These are phyloP conservation scores for Protomyctophum bolini DNA, from an alignment of 2,113 vertebrate species.

Conservation along the genomic window DNA sequence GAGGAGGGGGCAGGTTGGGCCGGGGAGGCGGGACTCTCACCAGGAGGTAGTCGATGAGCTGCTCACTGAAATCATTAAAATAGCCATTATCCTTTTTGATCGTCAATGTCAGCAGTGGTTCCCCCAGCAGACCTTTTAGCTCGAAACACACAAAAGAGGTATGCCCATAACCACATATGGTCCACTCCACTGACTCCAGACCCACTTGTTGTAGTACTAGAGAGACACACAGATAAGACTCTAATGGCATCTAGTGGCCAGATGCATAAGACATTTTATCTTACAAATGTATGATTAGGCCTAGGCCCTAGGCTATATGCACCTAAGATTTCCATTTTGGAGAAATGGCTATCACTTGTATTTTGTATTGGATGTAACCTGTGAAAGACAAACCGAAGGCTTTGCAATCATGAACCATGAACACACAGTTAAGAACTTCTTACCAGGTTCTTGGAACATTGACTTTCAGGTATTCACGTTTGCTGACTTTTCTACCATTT, in stretches of 20 bases:
- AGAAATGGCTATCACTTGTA: no score
- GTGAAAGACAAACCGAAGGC: neutral
- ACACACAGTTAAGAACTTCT: constrained; percentile 23
- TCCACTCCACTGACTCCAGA: no score
- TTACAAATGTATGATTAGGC: no score
- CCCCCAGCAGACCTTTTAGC: neutral
- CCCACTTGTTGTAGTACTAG: no score
- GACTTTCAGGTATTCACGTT: constrained; percentile 84
- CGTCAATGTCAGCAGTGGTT: neutral
- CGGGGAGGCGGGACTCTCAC: constrained; percentile 73
- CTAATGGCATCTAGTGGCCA: no score
- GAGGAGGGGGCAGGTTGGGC: constrained; percentile 77
- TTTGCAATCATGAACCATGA: no score
- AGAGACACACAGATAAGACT: no score
- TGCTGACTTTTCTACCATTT: constrained; percentile 77
- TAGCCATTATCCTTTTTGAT: neutral
- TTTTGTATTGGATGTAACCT: neutral
- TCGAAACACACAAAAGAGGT: neutral
- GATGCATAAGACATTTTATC: no score
- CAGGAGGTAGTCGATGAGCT: constrained; percentile 84
- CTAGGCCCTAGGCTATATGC: no score
- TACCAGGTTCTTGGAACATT: constrained; percentile 85
- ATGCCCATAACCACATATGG: no score
- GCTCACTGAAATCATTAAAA: constrained; percentile 66
- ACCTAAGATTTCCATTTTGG: no score